These are phyloP conservation scores for Bos javanicus DNA, from an alignment of 2,113 vertebrate species.

Conservation along the genomic window DNA sequence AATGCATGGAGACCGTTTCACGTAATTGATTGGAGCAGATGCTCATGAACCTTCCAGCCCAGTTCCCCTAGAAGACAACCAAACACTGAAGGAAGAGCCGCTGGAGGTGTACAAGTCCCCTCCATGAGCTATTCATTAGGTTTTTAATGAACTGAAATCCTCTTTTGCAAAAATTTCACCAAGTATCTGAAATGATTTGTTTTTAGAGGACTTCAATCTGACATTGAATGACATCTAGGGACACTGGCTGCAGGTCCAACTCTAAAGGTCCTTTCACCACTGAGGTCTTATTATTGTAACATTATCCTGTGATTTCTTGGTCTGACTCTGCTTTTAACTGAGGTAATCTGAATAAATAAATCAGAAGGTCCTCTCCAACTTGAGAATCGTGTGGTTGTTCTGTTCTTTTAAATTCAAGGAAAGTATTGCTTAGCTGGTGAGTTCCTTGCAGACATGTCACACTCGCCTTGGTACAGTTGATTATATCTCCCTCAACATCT, in stretches of 20 bases:
- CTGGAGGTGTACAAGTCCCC: not conserved
- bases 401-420: not conserved
- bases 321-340: not conserved
- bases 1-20: not conserved
- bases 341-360: not conserved
- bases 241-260: not conserved
- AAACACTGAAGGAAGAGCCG: not conserved
- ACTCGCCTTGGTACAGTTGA: not conserved
- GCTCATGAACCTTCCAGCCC: not conserved
- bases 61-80: not conserved
- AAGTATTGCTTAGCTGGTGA: not conserved
- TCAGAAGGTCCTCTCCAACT: not conserved
- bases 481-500: not conserved
- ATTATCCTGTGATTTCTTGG: not conserved
- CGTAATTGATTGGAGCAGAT: not conserved
- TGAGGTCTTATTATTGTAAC: not conserved
- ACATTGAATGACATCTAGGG: not conserved
- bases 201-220: not conserved
- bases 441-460: not conserved
- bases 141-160: not conserved
- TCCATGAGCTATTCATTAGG: not conserved
- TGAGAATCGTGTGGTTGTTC: not conserved
- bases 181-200: not conserved
- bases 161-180: not conserved
- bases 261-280: not conserved